Evolutionary conservation across 2,888 invertebrate species (phyloP), one percentile per base, ranked within the genome.

Genomic region (Ctenicera cuprea): DNA sequence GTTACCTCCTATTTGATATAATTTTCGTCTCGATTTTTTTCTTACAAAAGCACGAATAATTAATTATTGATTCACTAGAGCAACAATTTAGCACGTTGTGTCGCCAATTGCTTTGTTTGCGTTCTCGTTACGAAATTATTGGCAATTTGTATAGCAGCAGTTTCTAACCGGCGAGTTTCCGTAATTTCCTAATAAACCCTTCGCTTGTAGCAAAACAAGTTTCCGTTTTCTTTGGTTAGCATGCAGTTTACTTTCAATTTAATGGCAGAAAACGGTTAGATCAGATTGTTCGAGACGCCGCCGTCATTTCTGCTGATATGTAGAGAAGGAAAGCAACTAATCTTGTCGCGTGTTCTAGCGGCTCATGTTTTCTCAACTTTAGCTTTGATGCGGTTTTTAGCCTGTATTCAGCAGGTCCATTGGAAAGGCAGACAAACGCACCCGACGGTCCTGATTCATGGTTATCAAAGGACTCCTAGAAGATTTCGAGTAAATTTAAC

Each of bases 331-430:
- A 61, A 61, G 48, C 68, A 22, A 61, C 68, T 68, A 68, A 59
- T 68, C 61, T 68, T 48, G 22, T 68, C 48, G 68, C 68, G 68
- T 68, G 68, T 61, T 54, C 48, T 41, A 50, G 41, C 68, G 14
- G 43, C 43, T 67, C 54, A 57, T 33, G 22, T 57, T 67, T 52
- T 57, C 54, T 18, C 37, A 20, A 43, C 38, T 41, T 59, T 48
- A 30, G 38, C 38, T 50, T 59, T 50, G 37, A 26, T 18, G 16
- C 26, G 26, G 43, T 16, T 50, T 50, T 50, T 20, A 12, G 16
- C 20, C 3, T 50, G 9, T 20, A 22, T 20, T 66, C 48, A 57
- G 37, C 64, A 54, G 38, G 26, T 50, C 37, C 50, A 18, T 52
- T 41, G 37, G 11, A 37, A 48, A 50, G 43, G 50, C 48, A 64